Evolutionary conservation across 2,888 invertebrate genomes (phyloP).

Genomic region (Elmis aenea): DNA sequence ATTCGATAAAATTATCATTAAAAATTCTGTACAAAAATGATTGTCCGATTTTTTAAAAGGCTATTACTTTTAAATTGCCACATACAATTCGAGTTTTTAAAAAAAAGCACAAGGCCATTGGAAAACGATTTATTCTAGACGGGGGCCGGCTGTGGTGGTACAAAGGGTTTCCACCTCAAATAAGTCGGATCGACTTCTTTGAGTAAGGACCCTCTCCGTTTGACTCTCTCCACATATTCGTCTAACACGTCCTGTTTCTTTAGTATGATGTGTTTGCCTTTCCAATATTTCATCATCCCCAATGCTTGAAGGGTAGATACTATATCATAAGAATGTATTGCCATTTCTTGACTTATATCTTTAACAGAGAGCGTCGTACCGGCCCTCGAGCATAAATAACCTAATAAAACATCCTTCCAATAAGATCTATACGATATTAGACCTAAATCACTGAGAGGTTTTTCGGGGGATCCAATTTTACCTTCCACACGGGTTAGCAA

Average conservation of each 20-base stretch:
- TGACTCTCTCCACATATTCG: conserved; percentile 81
- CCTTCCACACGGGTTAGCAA: conserved; percentile 91
- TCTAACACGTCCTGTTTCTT: conserved; percentile 93
- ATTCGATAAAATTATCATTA: no score
- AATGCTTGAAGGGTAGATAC: conserved; percentile 94
- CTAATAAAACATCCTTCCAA: conserved; percentile 95
- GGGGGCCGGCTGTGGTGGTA: conserved; percentile 54
- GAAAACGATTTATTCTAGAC: conserved; percentile 28
- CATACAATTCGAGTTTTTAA: no score
- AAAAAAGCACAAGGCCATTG: no score
- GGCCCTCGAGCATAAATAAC: conserved; percentile 83
- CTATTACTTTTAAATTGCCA: no score
- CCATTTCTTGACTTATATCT: conserved; percentile 86
- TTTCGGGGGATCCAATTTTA: conserved; percentile 99
- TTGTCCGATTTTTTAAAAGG: background rate
- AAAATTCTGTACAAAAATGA: background rate
- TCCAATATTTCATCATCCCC: conserved; percentile 99
- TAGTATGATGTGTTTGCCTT: conserved; percentile 93
- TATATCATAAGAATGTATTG: conserved; percentile 95
- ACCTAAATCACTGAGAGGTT: conserved; percentile 95
- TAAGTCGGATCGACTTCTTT: conserved; percentile 84
- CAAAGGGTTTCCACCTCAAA: conserved; percentile 84
- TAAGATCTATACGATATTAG: conserved; percentile 96
- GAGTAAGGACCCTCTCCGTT: conserved; percentile 67
- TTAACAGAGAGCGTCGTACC: conserved; percentile 88